Conservation (phyloP, 2,888 invertebrate species). For the Helobdella robusta region DNA sequence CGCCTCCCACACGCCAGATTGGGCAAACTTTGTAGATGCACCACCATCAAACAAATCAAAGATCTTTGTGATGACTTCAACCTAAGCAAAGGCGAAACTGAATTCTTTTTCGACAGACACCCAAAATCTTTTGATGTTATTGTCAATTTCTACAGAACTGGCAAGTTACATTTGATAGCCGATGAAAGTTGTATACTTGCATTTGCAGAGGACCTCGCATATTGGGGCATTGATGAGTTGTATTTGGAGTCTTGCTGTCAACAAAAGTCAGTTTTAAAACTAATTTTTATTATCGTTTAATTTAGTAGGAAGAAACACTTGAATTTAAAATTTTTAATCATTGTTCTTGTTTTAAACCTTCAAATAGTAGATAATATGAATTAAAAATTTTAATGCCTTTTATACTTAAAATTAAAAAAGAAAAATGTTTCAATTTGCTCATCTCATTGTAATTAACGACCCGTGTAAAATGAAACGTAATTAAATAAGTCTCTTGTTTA, state of each 20-base stretch:
- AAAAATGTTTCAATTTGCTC: too few relatives aligned
- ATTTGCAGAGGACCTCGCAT: conserved; percentile 16
- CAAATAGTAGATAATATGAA: too few relatives aligned
- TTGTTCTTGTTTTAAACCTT: too few relatives aligned
- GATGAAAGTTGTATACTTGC: conserved; percentile 24
- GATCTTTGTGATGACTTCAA: conserved; percentile 27
- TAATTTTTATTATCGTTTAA: too few relatives aligned
- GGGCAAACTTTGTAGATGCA: conserved; percentile 14
- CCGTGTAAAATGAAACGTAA: too few relatives aligned
- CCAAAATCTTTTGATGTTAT: conserved; percentile 16
- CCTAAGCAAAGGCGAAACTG: conserved; percentile 7
- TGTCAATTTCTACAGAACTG: conserved; percentile 27
- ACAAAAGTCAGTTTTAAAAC: conserved; percentile 7
- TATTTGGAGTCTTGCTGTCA: conserved; percentile 28
- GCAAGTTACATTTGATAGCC: conserved; percentile 23
- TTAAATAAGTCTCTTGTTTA: too few relatives aligned
- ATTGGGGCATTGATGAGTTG: conserved; percentile 27
- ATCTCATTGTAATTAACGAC: too few relatives aligned
- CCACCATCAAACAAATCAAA: conserved; percentile 10
- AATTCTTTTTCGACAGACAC: conserved; percentile 27
- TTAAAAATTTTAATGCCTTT: too few relatives aligned
- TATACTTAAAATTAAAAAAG: too few relatives aligned
- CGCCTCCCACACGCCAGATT: conserved; percentile 11
- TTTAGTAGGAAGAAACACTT: too few relatives aligned
- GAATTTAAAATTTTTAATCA: too few relatives aligned